A percentile compares a stretch with the other conserved stretches of the same genome.
Conservation (phyloP, 2,113 vertebrate genomes). For the Pandion haliaetus region DNA sequence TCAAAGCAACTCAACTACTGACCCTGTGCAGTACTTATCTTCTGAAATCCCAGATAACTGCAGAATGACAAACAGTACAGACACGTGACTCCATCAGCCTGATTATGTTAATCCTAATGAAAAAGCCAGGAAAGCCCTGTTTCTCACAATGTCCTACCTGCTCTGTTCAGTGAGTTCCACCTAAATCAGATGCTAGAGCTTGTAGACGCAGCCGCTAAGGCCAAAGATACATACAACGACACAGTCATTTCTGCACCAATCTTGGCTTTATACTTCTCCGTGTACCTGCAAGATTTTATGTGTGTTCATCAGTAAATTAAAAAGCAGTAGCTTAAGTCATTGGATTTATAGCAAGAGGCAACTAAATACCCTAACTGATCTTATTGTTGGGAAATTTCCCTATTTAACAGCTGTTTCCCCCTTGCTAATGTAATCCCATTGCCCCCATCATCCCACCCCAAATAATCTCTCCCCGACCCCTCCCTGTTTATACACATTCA, state of each 20-base stretch:
- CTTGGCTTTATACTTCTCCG: background rate
- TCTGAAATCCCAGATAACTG: background rate
- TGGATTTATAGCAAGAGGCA: background rate
- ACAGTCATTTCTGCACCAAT: background rate
- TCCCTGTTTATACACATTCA: background rate
- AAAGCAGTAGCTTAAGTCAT: background rate
- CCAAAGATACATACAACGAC: background rate
- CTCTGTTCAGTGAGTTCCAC: background rate
- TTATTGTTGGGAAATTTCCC: background rate
- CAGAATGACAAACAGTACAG: background rate
- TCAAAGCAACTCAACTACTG: background rate
- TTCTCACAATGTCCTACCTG: background rate
- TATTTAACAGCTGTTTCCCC: background rate
- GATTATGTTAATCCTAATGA: background rate
- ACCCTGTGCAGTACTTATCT: background rate
- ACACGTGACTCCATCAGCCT: background rate
- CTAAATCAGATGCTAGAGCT: background rate
- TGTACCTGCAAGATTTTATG: background rate
- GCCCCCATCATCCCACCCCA: background rate
- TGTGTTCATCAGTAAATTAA: background rate
- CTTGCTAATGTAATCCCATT: background rate
- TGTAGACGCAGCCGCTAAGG: background rate
- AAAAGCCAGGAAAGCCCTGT: background rate
- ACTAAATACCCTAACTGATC: background rate
- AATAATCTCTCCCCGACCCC: background rate